Conservation (phyloP, 2,888 invertebrate genomes). For the Rhorus exstirpatorius region DNA sequence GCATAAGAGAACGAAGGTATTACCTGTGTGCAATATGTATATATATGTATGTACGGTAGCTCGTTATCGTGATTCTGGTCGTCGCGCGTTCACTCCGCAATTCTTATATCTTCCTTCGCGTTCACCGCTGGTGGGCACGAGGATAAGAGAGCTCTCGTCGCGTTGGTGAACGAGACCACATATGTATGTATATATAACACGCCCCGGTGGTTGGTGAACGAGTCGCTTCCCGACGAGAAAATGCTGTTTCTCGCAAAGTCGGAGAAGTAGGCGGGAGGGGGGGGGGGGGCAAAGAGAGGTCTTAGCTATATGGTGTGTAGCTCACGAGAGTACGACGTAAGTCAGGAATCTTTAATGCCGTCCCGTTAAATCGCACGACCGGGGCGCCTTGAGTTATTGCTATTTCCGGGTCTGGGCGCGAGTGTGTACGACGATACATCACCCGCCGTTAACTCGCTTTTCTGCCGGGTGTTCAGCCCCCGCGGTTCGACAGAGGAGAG, state of each 20-base stretch:
- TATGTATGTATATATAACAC: no score
- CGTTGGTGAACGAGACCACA: constrained; percentile 1
- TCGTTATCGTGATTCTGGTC: constrained; percentile 67
- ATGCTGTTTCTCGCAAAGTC: neutral
- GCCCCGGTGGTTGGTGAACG: neutral
- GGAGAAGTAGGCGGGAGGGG: neutral
- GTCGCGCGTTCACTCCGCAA: constrained; percentile 52
- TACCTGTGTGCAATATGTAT: constrained; percentile 6
- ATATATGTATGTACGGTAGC: constrained; percentile 41
- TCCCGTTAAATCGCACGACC: constrained; percentile 77
- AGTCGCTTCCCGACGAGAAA: neutral
- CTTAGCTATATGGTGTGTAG: constrained; percentile 48
- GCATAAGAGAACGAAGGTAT: constrained; percentile 9
- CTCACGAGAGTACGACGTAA: constrained; percentile 73
- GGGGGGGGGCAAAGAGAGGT: constrained; percentile 25
- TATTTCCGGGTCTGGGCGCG: constrained; percentile 77
- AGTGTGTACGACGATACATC: constrained; percentile 76
- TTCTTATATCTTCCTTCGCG: constrained; percentile 35
- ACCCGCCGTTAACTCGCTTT: constrained; percentile 75
- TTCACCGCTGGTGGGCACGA: neutral
- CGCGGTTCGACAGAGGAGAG: constrained; percentile 2
- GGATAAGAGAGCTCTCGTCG: neutral
- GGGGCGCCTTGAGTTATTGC: constrained; percentile 78
- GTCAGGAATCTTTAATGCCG: constrained; percentile 80
- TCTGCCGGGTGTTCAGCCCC: constrained; percentile 46